Percentiles rank a stretch among this genome's conserved stretches.
These are phyloP conservation scores for Mechanitis mazaeus DNA, from an alignment of 2,888 invertebrate genomes.

Conservation along the genomic window DNA sequence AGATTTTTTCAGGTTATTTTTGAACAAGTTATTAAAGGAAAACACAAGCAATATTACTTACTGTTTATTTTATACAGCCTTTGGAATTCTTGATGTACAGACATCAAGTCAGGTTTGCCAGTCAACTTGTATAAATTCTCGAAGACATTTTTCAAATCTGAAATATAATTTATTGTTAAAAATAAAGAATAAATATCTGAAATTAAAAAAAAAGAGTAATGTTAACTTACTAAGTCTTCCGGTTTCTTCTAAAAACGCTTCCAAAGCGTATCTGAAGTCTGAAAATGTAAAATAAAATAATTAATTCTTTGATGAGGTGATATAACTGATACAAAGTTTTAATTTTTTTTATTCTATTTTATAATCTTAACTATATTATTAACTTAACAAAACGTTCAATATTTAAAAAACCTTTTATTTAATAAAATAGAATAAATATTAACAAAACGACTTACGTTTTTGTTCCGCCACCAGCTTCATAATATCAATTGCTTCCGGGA, in stretches of 20 bases:
- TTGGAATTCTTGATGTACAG: slow-evolving; percentile 36
- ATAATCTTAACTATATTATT: too few relatives aligned
- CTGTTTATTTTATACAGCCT: slow-evolving; percentile 42
- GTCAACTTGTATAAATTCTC: slow-evolving; percentile 42
- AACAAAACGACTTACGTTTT: slow-evolving; percentile 18
- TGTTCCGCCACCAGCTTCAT: slow-evolving; percentile 23
- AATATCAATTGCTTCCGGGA: slow-evolving; percentile 20
- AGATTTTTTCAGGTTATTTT: too few relatives aligned
- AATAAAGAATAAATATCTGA: too few relatives aligned
- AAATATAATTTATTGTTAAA: background rate
- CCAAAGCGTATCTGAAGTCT: slow-evolving; percentile 56
- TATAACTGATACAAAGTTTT: too few relatives aligned
- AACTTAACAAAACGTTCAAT: too few relatives aligned
- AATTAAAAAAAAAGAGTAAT: slow-evolving; percentile 4
- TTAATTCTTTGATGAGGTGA: background rate
- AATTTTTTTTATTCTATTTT: too few relatives aligned
- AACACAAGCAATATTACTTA: slow-evolving; percentile 32
- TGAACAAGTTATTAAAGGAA: too few relatives aligned
- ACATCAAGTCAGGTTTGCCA: slow-evolving; percentile 33
- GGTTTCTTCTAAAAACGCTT: slow-evolving; percentile 44
- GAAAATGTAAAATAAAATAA: slow-evolving; percentile 28
- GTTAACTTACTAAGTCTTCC: slow-evolving; percentile 48
- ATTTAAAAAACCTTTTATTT: background rate
- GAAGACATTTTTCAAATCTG: slow-evolving; percentile 28
- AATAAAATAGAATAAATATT: background rate